Evolutionary conservation across 2,888 invertebrate species (phyloP), one percentile per base, ranked within the genome.

Genomic region (Syrphus vitripennis): DNA sequence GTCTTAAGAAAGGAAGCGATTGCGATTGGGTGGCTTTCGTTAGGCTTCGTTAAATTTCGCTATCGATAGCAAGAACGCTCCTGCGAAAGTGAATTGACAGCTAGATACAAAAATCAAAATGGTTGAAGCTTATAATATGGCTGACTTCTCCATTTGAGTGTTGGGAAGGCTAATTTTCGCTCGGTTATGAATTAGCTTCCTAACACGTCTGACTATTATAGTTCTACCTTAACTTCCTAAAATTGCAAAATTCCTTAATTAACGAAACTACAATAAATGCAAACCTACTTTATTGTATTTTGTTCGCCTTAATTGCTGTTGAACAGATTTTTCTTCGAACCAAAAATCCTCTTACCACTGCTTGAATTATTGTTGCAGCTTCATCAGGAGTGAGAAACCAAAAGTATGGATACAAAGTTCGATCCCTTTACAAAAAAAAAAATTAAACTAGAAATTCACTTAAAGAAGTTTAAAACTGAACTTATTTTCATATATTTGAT

Each of bases 351-450:
- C 82, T 65, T 0, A 65, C 37, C 12, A 16, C 4, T 3, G 65
- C 26, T 42, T 75, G 75, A 19, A 75, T 75, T 1, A 42, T 75
- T 26, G 24, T 75, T 12, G 75, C 75, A 3, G 75, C 75, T 21
- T 75, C 75, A 42, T 55, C 75, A 0, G 24, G 6, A n/a, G n/a
- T 65, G 6, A 75, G 29, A 50, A 63, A 65, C 42, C 16, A 55
- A 50, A 21, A 42, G 14, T 42, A 75, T 7, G 63, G 53, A 42
- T 65, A 75, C 12, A 10, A 75, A 14, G 12, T 7, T 10, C 75
- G 40, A 5, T 40, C 16, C 9, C 53, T 75, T n/a, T n/a, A n/a
- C n/a, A 29, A n/a, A 65, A 12, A 40, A 37, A 26, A 48, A 14
- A 7, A 6, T 7, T 34, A 12, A 34, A 5, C 5, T 9, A 29